A percentile compares a stretch with the other conserved stretches of the same genome.
Evolutionary conservation across 2,113 vertebrate species (phyloP).

Genomic region (Galemys pyrenaicus): DNA sequence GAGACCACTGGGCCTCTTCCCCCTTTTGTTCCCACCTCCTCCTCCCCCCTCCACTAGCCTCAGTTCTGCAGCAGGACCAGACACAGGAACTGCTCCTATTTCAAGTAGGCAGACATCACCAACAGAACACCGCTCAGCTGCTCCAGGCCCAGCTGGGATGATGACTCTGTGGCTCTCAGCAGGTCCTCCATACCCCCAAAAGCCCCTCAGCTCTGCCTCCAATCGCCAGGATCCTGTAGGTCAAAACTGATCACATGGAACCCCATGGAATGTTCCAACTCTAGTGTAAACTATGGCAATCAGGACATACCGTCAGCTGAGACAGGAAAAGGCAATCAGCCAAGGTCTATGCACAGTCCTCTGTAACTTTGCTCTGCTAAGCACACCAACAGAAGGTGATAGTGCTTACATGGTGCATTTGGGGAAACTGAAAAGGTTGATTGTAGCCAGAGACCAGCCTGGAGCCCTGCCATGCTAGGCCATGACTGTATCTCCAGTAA

Average conservation of each 20-base stretch:
- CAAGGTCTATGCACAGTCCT: not conserved
- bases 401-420: not conserved
- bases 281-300: not conserved
- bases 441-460: not conserved
- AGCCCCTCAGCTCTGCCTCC: not conserved
- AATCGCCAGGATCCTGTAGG: not conserved
- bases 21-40: too few species aligned
- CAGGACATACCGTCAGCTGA: not conserved
- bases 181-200: not conserved
- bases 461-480: not conserved
- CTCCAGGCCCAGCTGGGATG: not conserved
- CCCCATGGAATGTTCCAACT: not conserved
- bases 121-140: not conserved
- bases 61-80: not conserved
- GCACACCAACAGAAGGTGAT: not conserved
- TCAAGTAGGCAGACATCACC: not conserved
- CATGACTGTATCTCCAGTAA: not conserved
- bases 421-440: not conserved
- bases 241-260: not conserved
- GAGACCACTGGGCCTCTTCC: too few species aligned
- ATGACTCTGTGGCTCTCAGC: not conserved
- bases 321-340: not conserved
- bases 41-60: too few species aligned
- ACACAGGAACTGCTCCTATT: not conserved
- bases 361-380: not conserved